phyloP scores from a whole-genome alignment of 2,797 vertebrate genomes.

The Todus mexicanus region DNA sequence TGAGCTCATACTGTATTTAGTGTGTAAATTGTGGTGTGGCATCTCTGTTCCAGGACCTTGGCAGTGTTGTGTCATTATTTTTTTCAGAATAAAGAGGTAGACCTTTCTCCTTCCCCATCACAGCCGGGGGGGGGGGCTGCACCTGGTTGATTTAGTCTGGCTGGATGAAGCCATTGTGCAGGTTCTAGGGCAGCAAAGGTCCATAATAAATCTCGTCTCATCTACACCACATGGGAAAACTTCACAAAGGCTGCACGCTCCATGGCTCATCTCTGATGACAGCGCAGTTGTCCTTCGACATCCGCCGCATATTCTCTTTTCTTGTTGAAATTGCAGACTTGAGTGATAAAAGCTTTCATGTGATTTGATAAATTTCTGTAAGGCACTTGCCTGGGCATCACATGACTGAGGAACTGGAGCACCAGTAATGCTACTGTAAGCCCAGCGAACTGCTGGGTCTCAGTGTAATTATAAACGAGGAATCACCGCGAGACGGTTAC shows the following conservation, averaged over 20 bases:
- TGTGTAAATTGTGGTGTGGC: background rate
- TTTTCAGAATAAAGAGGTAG: background rate
- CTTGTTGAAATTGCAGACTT: background rate
- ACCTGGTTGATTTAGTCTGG: background rate
- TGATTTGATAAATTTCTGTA: background rate
- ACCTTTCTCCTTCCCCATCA: background rate
- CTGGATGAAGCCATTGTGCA: background rate
- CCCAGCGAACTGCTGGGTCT: background rate
- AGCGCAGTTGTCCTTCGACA: background rate
- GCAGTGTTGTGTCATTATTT: background rate
- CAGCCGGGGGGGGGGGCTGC: background rate
- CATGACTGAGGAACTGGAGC: background rate
- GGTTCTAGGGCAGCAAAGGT: background rate
- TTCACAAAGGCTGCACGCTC: background rate
- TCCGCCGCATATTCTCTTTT: background rate
- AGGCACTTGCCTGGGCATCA: background rate
- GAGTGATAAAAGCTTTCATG: background rate
- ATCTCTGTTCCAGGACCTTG: background rate
- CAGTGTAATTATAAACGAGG: background rate
- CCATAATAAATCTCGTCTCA: background rate
- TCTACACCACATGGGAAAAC: background rate
- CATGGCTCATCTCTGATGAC: background rate
- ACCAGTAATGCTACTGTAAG: background rate
- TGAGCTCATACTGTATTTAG: background rate
- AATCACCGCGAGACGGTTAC: background rate